Evolutionary conservation across 1,140 invertebrate genomes (phyloP).

Genomic region (Panagrolaimus sp.): DNA sequence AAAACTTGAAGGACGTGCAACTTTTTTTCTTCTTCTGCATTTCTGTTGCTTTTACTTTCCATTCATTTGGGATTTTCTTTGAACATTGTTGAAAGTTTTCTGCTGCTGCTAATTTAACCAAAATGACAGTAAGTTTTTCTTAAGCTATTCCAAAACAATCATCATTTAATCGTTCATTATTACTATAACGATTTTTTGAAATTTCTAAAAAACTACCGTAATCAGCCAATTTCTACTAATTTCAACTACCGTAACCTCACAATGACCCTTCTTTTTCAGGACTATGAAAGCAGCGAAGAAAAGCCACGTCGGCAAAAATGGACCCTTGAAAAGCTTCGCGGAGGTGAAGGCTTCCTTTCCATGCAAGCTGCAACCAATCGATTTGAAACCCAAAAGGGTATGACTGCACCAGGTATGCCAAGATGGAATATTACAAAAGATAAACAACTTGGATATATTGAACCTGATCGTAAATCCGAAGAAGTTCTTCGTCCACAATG

Average conservation of each 20-base stretch:
- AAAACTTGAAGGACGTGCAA: too few relatives aligned
- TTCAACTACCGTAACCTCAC: not conserved
- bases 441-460: constrained; percentile 57
- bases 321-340: constrained; percentile 77
- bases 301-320: constrained; percentile 69
- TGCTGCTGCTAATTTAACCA: too few relatives aligned
- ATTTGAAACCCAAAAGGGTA: constrained; percentile 75
- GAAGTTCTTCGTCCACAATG: constrained; percentile 55
- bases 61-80: too few relatives aligned
- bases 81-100: too few relatives aligned
- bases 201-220: too few relatives aligned
- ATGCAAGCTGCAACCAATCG: constrained; percentile 87
- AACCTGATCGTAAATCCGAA: constrained; percentile 53
- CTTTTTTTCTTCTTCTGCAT: too few relatives aligned
- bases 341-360: constrained; percentile 77
- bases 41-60: too few relatives aligned
- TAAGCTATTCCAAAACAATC: too few relatives aligned
- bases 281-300: constrained; percentile 21
- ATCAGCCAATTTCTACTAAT: too few relatives aligned
- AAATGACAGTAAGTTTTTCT: too few relatives aligned
- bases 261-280: constrained; percentile 9
- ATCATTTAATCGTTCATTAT: too few relatives aligned
- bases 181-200: too few relatives aligned
- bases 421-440: constrained; percentile 58
- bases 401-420: constrained; percentile 64